phyloP scores from a whole-genome alignment of 2,797 vertebrate species.

The Spea hammondii region DNA sequence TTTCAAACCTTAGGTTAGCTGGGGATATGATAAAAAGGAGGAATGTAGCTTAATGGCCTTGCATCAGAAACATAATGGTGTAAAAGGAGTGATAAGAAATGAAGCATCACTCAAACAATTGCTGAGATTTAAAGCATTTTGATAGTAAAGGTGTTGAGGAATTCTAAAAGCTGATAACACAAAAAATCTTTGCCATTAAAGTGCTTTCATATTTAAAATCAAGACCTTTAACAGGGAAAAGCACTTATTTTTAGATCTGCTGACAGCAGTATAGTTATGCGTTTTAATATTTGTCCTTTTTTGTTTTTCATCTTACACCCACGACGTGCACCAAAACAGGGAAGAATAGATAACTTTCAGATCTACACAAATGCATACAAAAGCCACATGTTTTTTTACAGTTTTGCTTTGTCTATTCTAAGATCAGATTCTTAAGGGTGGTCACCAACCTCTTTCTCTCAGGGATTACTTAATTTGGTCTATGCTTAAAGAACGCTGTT shows the following conservation, averaged over 20 bases:
- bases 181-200: too few relatives aligned
- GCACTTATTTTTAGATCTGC: background rate
- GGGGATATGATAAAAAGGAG: too few relatives aligned
- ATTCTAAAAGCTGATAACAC: too few relatives aligned
- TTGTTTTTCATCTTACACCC: background rate
- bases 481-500: constrained; percentile 32
- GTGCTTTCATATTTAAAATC: too few relatives aligned
- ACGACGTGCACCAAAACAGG: background rate
- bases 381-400: constrained; percentile 16
- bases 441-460: constrained; percentile 34
- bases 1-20: too few relatives aligned
- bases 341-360: constrained; percentile 13
- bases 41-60: too few relatives aligned
- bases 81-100: too few relatives aligned
- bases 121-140: too few relatives aligned
- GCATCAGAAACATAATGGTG: too few relatives aligned
- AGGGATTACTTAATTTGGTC: constrained; percentile 30
- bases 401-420: constrained; percentile 36
- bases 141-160: too few relatives aligned
- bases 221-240: too few relatives aligned
- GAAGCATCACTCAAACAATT: too few relatives aligned
- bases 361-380: background rate
- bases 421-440: constrained; percentile 41
- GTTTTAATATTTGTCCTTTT: background rate
- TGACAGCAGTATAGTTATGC: background rate